Evolutionary conservation across 2,888 invertebrate genomes (phyloP).

Genomic region (Willowsia nigromaculata): DNA sequence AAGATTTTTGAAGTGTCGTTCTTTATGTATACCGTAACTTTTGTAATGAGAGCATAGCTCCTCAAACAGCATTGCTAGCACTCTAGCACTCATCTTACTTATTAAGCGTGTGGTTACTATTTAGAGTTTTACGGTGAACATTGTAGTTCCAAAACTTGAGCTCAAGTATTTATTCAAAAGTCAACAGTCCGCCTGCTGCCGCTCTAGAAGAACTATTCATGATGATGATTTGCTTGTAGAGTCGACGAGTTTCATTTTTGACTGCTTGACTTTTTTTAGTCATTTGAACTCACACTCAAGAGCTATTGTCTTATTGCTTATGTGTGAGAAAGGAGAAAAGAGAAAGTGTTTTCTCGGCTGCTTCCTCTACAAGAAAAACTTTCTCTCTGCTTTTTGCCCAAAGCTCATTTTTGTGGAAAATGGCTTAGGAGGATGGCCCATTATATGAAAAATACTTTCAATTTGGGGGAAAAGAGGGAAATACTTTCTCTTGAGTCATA

Average conservation of each 20-base stretch:
- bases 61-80: too few relatives aligned
- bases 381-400: not conserved
- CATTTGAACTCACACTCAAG: not conserved
- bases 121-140: too few relatives aligned
- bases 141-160: too few relatives aligned
- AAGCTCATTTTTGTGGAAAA: not conserved
- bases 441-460: not conserved
- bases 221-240: not conserved
- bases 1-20: not conserved
- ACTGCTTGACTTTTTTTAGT: conserved; percentile 9
- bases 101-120: too few relatives aligned
- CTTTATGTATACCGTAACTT: not conserved
- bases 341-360: not conserved
- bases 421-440: conserved; percentile 23
- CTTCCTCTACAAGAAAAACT: not conserved
- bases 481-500: too few relatives aligned
- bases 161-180: conserved; percentile 26
- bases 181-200: conserved; percentile 28
- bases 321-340: not conserved
- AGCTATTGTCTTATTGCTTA: not conserved
- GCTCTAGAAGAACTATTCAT: not conserved
- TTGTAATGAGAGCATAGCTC: too few relatives aligned
- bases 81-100: too few relatives aligned
- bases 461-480: not conserved
- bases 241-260: conserved; percentile 2